Evolutionary conservation across 2,797 vertebrate genomes (phyloP).

Genomic region (Bradypodion pumilum): DNA sequence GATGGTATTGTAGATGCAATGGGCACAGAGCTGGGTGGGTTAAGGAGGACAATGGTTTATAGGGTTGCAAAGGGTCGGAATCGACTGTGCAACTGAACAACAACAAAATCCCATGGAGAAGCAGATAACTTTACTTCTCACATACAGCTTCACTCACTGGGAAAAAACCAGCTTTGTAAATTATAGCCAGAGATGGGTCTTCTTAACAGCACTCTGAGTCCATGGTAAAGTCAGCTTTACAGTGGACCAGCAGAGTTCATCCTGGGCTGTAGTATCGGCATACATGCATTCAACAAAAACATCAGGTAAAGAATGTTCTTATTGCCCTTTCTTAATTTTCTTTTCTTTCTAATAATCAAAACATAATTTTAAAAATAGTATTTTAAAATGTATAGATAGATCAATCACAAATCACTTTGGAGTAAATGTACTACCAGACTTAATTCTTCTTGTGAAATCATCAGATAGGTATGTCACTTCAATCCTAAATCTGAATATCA

Average conservation of each 20-base stretch:
- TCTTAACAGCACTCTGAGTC: neutral
- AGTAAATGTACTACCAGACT: constrained; percentile 34
- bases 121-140: neutral
- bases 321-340: neutral
- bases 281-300: neutral
- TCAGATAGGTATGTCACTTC: constrained; percentile 21
- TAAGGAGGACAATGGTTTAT: no score
- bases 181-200: neutral
- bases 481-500: neutral
- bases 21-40: no score
- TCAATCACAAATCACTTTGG: constrained; percentile 34
- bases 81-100: no score
- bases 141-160: neutral
- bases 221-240: neutral
- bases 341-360: neutral
- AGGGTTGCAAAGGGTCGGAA: no score
- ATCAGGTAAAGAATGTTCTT: neutral
- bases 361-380: neutral
- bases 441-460: constrained; percentile 17
- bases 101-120: neutral
- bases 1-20: no score
- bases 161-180: neutral
- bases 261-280: neutral
- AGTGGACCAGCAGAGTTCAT: neutral
- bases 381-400: constrained; percentile 7